Evolutionary conservation across 2,797 vertebrate genomes (phyloP).

Genomic region (Arnoldichthys spilopterus): DNA sequence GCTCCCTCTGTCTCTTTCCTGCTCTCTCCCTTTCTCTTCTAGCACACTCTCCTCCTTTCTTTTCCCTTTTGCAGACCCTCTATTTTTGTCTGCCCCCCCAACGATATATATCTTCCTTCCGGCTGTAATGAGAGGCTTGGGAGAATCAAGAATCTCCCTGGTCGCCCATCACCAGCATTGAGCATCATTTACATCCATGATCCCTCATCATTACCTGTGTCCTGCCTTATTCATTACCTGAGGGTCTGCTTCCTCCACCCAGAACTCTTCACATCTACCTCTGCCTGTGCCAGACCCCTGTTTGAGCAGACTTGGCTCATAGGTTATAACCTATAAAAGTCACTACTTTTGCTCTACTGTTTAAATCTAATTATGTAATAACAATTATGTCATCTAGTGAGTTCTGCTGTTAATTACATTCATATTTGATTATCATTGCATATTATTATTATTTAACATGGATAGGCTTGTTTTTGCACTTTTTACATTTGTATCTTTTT

Average conservation of each 20-base stretch:
- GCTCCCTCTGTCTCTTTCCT: slow-evolving; percentile 38
- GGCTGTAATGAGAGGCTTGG: slow-evolving; percentile 73
- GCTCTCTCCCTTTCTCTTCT: slow-evolving; percentile 58
- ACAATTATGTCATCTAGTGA: too few relatives aligned
- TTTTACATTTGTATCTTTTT: too few relatives aligned
- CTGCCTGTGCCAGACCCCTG: neutral
- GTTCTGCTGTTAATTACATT: too few relatives aligned
- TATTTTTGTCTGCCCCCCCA: slow-evolving; percentile 65
- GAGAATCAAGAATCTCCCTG: slow-evolving; percentile 70
- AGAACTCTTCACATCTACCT: neutral
- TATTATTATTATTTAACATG: too few relatives aligned
- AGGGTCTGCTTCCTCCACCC: slow-evolving; percentile 8
- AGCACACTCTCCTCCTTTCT: slow-evolving; percentile 65
- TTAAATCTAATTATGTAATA: neutral
- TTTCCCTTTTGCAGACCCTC: slow-evolving; percentile 67
- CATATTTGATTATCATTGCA: too few relatives aligned
- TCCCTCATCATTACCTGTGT: slow-evolving; percentile 81
- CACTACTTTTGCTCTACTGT: neutral
- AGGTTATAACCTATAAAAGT: too few relatives aligned
- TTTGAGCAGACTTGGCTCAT: neutral
- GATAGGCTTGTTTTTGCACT: too few relatives aligned
- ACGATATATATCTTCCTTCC: slow-evolving; percentile 63
- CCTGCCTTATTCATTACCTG: slow-evolving; percentile 78
- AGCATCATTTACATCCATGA: slow-evolving; percentile 83
- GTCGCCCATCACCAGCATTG: slow-evolving; percentile 81